Evolutionary conservation across 1,140 invertebrate genomes (phyloP), one percentile per base, ranked within the genome.

Genomic region (Trichogramma pretiosum): DNA sequence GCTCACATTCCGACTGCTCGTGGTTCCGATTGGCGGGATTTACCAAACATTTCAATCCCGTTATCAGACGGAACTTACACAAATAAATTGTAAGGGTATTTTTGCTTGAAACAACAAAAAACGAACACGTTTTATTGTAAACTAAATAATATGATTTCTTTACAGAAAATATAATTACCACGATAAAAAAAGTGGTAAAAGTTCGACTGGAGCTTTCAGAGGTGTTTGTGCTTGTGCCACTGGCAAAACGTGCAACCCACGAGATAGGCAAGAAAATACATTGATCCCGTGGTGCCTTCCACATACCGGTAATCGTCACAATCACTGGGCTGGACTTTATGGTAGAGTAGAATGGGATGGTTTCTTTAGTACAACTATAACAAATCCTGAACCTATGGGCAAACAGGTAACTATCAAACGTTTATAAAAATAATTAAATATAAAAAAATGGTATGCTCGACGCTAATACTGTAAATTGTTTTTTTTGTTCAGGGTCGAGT

Each of bases 311-410:
- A 88, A 91, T 67, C 67, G 88, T 19, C 86, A 93, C 65, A 89
- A 89, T 67, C 73, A 93, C 68, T 93, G 89, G 89, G 78, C 85
- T 0, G 79, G 78, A 1, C 69, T 80, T 24, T 82, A 81, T 50
- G 78, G 89, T 1, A 75, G 89, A 43, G 61, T 93, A 2, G 81
- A 84, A 46, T 91, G 87, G 87, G 79, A 88, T 59, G 88, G 87
- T 11, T 90, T 85, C 72, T 93, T 92, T 63, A 78, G 77, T 46
- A 93, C 89, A 3, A 91, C 87, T 7, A 77, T 84, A 40, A 91
- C 88, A n/a, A 90, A 91, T 73, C 88, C 88, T 32, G 88, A 92
- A 62, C 88, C 89, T 8, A 91, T 92, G 85, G 87, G 88, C 43
- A 91, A 91, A 76, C 88, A 91, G 74, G 87, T 61, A 45, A 34